These are phyloP conservation scores for Clarias batrachus DNA, from an alignment of 2,113 vertebrate species.

Conservation along the genomic window DNA sequence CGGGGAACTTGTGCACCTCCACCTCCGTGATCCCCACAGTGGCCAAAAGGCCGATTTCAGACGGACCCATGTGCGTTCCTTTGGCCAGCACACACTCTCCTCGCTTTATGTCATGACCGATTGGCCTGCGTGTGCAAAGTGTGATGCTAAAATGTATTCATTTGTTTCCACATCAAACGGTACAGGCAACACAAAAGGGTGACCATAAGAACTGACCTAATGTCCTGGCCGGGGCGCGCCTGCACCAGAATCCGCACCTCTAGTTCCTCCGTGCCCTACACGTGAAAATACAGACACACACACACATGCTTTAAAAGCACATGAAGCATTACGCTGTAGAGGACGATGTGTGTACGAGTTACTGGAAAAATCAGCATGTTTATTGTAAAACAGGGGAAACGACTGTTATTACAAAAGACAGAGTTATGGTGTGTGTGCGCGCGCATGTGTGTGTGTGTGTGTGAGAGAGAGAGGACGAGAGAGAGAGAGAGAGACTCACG, in stretches of 20 bases:
- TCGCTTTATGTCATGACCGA: conserved; percentile 97
- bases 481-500: conserved; percentile 70
- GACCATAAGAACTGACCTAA: conserved; percentile 74
- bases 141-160: background rate
- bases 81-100: conserved; percentile 96
- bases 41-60: conserved; percentile 95
- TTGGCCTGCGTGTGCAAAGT: conserved; percentile 77
- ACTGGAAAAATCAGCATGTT: background rate
- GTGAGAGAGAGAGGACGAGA: no score
- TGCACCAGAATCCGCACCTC: conserved; percentile 97
- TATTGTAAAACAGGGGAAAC: no score
- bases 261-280: conserved; percentile 94
- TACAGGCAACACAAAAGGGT: background rate
- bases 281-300: no score
- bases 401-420: background rate
- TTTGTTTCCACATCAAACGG: background rate
- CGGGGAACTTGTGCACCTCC: conserved; percentile 98
- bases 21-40: conserved; percentile 98
- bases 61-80: conserved; percentile 98
- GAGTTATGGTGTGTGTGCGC: no score
- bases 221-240: conserved; percentile 95
- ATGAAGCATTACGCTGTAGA: background rate
- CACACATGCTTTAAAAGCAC: background rate
- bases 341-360: background rate
- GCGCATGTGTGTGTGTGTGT: no score